Evolutionary conservation across 1,140 invertebrate genomes (phyloP).

Genomic region (Palaemon carinicauda): DNA sequence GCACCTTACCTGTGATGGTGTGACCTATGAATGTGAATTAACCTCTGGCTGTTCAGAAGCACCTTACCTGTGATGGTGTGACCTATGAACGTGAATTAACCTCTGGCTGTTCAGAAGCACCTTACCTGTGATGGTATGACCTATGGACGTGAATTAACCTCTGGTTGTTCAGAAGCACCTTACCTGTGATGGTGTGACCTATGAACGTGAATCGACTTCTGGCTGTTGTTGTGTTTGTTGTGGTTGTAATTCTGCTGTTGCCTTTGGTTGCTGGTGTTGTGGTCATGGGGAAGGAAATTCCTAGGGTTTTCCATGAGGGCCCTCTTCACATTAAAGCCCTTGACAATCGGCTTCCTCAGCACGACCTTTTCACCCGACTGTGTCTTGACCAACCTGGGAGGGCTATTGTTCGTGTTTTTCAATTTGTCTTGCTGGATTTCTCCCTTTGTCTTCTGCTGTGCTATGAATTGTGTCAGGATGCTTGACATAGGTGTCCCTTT

Average conservation of each 20-base stretch:
- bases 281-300: conserved; percentile 13
- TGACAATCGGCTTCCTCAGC: conserved; percentile 30
- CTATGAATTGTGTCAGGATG: not conserved
- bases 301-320: conserved; percentile 34
- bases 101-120: not conserved
- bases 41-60: no score
- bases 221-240: not conserved
- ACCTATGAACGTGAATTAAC: not conserved
- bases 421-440: not conserved
- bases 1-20: no score
- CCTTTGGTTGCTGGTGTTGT: not conserved
- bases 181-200: no score
- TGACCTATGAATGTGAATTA: no score
- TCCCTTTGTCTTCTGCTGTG: not conserved
- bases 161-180: no score
- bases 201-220: not conserved
- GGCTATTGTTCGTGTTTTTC: not conserved
- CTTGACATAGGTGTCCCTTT: not conserved
- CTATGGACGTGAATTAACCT: no score
- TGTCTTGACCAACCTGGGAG: not conserved
- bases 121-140: no score
- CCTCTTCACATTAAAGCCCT: conserved; percentile 39
- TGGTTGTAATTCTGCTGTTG: not conserved
- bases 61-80: no score
- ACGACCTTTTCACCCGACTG: not conserved